These are phyloP conservation scores for Sphaeramia orbicularis DNA, from an alignment of 2,797 vertebrate genomes.

Conservation along the genomic window DNA sequence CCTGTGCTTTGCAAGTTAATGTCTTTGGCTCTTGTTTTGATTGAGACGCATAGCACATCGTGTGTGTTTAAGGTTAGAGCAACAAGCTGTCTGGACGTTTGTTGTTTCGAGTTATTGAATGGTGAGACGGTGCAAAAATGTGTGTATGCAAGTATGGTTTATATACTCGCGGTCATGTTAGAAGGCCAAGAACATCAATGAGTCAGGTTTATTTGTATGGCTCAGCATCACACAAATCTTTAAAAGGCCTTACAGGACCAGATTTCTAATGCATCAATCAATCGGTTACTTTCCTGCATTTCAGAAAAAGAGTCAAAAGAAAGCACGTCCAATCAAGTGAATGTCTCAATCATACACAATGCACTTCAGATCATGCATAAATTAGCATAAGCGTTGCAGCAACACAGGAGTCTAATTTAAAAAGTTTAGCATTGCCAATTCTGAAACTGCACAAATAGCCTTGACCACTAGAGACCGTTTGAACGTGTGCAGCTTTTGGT, in stretches of 20 bases:
- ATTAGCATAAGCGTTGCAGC: not conserved
- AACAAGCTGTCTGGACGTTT: too few relatives aligned
- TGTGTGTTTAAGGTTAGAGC: too few relatives aligned
- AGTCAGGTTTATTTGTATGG: constrained; percentile 10
- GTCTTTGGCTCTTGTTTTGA: too few relatives aligned
- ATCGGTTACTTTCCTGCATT: constrained; percentile 4
- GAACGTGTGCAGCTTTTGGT: constrained; percentile 22
- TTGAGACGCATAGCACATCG: too few relatives aligned
- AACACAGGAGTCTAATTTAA: constrained; percentile 17
- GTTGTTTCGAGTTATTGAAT: too few relatives aligned
- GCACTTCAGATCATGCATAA: not conserved
- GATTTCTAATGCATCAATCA: not conserved
- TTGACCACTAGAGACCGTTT: constrained; percentile 25
- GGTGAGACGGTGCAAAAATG: too few relatives aligned
- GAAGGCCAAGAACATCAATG: constrained; percentile 10
- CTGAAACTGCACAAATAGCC: constrained; percentile 19
- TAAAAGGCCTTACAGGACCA: not conserved
- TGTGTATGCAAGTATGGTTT: not conserved
- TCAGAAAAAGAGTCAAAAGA: constrained; percentile 5
- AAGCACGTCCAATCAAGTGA: not conserved
- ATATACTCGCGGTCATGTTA: not conserved
- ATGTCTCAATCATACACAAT: not conserved
- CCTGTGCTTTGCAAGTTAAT: too few relatives aligned
- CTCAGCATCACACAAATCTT: not conserved
- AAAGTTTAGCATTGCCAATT: constrained; percentile 8